Evolutionary conservation across 2,113 vertebrate genomes (phyloP), one percentile per base, ranked within the genome.

Genomic region (Hymenochirus boettgeri): DNA sequence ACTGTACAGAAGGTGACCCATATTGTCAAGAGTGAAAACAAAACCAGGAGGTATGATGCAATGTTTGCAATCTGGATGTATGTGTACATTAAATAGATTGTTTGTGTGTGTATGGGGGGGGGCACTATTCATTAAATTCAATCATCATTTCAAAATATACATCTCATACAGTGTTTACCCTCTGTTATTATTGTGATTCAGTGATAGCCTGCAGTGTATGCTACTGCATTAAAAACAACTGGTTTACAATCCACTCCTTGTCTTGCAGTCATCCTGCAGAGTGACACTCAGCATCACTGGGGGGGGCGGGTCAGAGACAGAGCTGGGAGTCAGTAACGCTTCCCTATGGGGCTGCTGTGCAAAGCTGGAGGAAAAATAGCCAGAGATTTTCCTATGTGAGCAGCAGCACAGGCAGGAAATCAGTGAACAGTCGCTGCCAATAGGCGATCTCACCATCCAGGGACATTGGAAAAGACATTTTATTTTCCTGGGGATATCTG

Each of bases 221-320:
- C 11, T 35, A 13, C 10, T 35, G 10, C 33, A 35, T 35, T 35
- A 35, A 13, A 35, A 35, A 12, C 10, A 35, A 35, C 33, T 35
- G 33, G 33, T 35, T 35, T 35, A 10, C 24, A 15, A 29, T 55
- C 52, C 27, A 8, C 6, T 29, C 17, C 52, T n/a, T 18, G 26
- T 29, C 18, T 55, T 55, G 52, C 52, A 55, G 51, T 12, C 17
- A 17, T 42, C 21, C 12, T 26, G 17, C 21, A 26, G 54, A 58
- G 9, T 58, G 55, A 51, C 54, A 58, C 54, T 7, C 46, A 42
- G 46, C 64, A 59, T 67, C 53, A 65, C 56, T 29, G 70, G 74
- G 50, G 57, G 51, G 55, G 56, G 29, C 53, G 1, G 45, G 26
- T 3, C 23, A 54, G 50, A 13, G 46, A 17, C 46, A 10, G 45